Percentiles rank a stretch among this genome's conserved stretches.
Conservation (phyloP, 2,888 invertebrate species). For the Drosophila buzzatii region DNA sequence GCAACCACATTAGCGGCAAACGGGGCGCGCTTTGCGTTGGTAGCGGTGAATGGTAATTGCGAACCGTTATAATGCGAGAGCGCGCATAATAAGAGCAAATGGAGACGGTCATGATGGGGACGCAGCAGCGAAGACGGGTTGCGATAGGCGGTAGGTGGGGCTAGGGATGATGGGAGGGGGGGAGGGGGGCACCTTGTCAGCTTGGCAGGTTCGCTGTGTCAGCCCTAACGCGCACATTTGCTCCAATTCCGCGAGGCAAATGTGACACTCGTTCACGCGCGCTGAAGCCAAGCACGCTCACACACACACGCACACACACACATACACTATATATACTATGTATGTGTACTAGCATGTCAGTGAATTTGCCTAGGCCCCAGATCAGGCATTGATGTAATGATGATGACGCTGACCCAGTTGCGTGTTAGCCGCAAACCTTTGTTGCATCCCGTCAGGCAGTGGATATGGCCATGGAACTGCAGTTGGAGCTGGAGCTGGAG, state of each 20-base stretch:
- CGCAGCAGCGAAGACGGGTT: background rate
- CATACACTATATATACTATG: background rate
- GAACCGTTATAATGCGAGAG: conserved; percentile 78
- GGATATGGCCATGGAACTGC: conserved; percentile 14
- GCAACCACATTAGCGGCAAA: conserved; percentile 71
- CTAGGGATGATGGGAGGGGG: background rate
- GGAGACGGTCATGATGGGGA: conserved; percentile 42
- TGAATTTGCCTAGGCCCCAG: conserved; percentile 43
- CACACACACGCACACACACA: conserved; percentile 5
- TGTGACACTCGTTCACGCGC: conserved; percentile 68
- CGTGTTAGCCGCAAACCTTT: conserved; percentile 62
- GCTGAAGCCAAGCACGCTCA: conserved; percentile 14
- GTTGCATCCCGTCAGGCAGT: conserved; percentile 53
- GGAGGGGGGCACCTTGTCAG: conserved; percentile 1
- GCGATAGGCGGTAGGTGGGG: no score
- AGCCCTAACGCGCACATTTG: conserved; percentile 71
- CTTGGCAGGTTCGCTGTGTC: conserved; percentile 33
- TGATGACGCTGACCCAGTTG: conserved; percentile 65
- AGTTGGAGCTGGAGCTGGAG: background rate
- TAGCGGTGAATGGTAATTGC: conserved; percentile 81
- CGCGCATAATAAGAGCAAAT: conserved; percentile 72
- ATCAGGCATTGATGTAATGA: conserved; percentile 62
- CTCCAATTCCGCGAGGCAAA: conserved; percentile 74
- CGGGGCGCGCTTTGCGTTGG: conserved; percentile 65
- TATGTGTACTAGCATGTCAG: background rate